Evolutionary conservation across 2,113 vertebrate species (phyloP).

Genomic region (Ginglymostoma cirratum): DNA sequence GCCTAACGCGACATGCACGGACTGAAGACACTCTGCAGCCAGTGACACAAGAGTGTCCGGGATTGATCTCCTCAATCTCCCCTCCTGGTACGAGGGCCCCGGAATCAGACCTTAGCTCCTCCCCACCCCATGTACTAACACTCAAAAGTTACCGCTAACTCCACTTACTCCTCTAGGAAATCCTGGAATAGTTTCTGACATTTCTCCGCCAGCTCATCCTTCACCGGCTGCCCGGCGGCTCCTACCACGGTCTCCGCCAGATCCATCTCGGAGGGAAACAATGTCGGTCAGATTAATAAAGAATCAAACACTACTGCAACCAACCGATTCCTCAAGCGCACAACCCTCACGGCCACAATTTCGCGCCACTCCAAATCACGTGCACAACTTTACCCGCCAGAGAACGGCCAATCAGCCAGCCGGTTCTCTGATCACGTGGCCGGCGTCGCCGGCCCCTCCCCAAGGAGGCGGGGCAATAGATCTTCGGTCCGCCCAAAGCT

Average conservation of each 20-base stretch:
- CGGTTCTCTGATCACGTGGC: not conserved
- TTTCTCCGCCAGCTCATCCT: slow-evolving; percentile 91
- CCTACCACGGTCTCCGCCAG: slow-evolving; percentile 50
- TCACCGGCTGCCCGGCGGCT: slow-evolving; percentile 64
- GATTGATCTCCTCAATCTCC: too few relatives aligned
- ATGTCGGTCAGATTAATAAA: too few relatives aligned
- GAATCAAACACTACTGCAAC: not conserved
- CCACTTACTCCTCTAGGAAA: slow-evolving; percentile 94
- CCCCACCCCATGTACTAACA: too few relatives aligned
- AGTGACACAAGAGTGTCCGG: too few relatives aligned
- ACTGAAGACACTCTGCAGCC: too few relatives aligned
- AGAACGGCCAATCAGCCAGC: not conserved
- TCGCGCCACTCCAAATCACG: not conserved
- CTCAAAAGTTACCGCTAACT: not conserved
- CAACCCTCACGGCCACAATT: not conserved
- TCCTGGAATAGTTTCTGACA: slow-evolving; percentile 95
- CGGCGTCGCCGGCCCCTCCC: too few relatives aligned
- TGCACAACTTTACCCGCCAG: not conserved
- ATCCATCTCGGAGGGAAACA: slow-evolving; percentile 45
- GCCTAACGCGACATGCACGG: too few relatives aligned
- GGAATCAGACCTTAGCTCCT: too few relatives aligned
- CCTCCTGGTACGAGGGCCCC: too few relatives aligned
- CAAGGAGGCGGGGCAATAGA: too few relatives aligned
- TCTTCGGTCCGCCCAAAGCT: too few relatives aligned
- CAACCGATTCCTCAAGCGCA: not conserved